phyloP scores from a whole-genome alignment of 1,140 invertebrate genomes.

The Nasonia longicornis region DNA sequence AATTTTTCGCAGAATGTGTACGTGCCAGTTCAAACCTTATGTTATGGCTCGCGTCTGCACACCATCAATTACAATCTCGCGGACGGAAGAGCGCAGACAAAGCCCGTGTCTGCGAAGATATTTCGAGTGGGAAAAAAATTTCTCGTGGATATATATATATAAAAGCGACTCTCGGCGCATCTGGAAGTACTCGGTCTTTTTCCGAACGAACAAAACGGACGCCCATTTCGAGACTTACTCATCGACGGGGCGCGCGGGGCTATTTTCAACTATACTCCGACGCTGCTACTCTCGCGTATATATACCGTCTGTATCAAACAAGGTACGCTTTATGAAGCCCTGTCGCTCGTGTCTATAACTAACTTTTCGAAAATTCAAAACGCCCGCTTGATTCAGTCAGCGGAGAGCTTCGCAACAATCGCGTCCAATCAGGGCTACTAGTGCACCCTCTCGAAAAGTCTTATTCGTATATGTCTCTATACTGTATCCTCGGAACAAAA shows the following conservation, averaged over 20 bases:
- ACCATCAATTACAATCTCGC: neutral
- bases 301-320: neutral
- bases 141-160: neutral
- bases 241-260: slow-evolving; percentile 22
- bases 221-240: slow-evolving; percentile 22
- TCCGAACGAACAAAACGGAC: neutral
- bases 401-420: neutral
- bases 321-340: neutral
- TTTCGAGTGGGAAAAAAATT: neutral
- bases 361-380: neutral
- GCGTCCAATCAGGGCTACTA: neutral
- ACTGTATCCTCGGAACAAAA: neutral
- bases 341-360: neutral
- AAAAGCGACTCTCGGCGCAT: neutral
- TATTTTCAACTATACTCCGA: slow-evolving; percentile 43
- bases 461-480: too few species aligned
- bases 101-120: neutral
- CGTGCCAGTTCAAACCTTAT: too few species aligned
- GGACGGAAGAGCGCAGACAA: neutral
- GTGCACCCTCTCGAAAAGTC: neutral
- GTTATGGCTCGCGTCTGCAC: neutral
- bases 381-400: neutral
- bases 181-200: slow-evolving; percentile 34
- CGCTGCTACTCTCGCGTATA: neutral
- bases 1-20: too few species aligned